A percentile compares a stretch with the other conserved stretches of the same genome.
Evolutionary conservation across 2,888 invertebrate genomes (phyloP).

Genomic region (Panzeria rudis): DNA sequence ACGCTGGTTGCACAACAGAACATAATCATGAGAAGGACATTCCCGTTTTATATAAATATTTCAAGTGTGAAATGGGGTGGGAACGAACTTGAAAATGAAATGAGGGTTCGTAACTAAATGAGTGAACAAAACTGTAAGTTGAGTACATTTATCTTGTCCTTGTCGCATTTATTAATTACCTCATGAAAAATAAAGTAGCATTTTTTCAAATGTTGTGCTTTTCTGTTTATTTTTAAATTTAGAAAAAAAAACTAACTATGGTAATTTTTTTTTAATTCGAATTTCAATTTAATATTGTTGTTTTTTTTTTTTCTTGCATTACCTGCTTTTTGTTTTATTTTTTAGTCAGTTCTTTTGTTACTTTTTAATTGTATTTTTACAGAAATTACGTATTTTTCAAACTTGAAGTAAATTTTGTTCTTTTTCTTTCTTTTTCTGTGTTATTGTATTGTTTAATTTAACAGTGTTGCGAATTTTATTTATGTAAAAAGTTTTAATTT

Average conservation of each 20-base stretch:
- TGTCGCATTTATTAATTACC: conserved; percentile 62
- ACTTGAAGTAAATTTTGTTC: conserved; percentile 18
- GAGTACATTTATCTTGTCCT: conserved; percentile 54
- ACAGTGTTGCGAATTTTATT: conserved; percentile 73
- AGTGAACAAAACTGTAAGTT: conserved; percentile 22
- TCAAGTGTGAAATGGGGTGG: neutral
- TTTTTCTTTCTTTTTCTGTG: neutral
- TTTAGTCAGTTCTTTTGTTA: conserved; percentile 21
- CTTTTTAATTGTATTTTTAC: conserved; percentile 61
- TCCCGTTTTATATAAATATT: neutral
- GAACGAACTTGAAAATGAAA: neutral
- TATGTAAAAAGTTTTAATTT: conserved; percentile 72
- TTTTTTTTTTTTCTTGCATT: neutral
- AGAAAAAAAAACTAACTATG: too few relatives aligned
- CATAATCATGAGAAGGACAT: conserved; percentile 43
- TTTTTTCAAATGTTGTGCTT: neutral
- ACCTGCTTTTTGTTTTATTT: neutral
- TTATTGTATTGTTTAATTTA: conserved; percentile 69
- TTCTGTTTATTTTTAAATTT: conserved; percentile 7
- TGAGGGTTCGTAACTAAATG: neutral
- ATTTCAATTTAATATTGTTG: conserved; percentile 10
- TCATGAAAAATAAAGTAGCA: conserved; percentile 19
- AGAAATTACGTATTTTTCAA: conserved; percentile 44
- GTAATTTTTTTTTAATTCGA: conserved; percentile 13
- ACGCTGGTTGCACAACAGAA: too few relatives aligned